These are phyloP conservation scores for Megaceryle alcyon DNA, from an alignment of 2,797 vertebrate species.

Conservation along the genomic window DNA sequence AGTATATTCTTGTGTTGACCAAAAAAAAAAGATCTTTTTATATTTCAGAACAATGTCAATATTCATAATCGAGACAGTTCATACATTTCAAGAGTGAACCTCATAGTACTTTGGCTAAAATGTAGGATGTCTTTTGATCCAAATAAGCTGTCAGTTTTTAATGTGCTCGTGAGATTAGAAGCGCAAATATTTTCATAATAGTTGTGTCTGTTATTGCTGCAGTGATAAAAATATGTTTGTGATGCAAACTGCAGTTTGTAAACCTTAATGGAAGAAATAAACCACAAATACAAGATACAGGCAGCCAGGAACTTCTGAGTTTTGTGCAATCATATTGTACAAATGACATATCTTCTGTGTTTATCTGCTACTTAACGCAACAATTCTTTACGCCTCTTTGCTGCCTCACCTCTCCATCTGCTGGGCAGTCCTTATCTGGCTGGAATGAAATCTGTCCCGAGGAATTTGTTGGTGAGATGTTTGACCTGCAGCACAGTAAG, in stretches of 20 bases:
- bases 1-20: not conserved
- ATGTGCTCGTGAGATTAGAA: not conserved
- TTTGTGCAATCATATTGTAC: not conserved
- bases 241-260: not conserved
- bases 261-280: not conserved
- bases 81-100: not conserved
- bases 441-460: not conserved
- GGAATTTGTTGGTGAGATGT: not conserved
- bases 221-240: not conserved
- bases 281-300: not conserved
- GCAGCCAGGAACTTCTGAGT: not conserved
- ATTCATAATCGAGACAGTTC: not conserved
- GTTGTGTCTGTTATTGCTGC: not conserved
- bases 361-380: not conserved
- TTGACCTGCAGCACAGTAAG: not conserved
- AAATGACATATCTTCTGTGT: not conserved
- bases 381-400: not conserved
- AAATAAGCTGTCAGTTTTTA: not conserved
- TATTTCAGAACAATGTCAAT: not conserved
- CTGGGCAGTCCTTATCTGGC: not conserved
- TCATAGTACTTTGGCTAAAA: not conserved
- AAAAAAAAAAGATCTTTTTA: accelerated
- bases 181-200: not conserved
- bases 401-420: not conserved
- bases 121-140: not conserved